These are phyloP conservation scores for Diabrotica virgifera DNA, from an alignment of 1,140 invertebrate genomes.

Conservation along the genomic window DNA sequence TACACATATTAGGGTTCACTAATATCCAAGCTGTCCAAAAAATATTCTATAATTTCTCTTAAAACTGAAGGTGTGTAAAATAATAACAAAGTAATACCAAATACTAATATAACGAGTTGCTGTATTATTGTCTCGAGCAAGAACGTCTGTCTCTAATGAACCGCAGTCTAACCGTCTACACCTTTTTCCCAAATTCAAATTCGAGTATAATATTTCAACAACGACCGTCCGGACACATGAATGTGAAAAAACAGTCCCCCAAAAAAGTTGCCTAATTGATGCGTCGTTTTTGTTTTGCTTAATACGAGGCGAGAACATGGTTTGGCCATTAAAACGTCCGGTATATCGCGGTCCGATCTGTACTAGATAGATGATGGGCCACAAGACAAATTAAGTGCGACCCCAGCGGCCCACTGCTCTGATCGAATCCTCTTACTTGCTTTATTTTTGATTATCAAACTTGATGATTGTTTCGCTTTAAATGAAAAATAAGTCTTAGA, in stretches of 20 bases:
- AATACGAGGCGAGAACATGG: conserved; percentile 46
- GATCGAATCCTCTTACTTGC: conserved; percentile 12
- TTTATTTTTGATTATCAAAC: not conserved
- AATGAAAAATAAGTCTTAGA: not conserved
- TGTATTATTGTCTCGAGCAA: not conserved
- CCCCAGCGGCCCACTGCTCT: conserved; percentile 28
- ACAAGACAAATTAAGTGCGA: conserved; percentile 47
- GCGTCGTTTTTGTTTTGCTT: conserved; percentile 50
- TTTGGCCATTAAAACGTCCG: conserved; percentile 49
- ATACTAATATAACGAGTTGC: too few relatives aligned
- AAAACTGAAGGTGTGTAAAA: too few relatives aligned
- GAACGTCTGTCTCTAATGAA: not conserved
- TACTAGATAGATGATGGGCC: conserved; percentile 47
- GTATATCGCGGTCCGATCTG: conserved; percentile 47
- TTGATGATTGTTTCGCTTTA: not conserved
- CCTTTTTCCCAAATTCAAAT: conserved; percentile 13
- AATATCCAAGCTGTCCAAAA: too few relatives aligned
- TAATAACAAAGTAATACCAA: not conserved
- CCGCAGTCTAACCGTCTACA: conserved; percentile 3
- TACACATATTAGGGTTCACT: too few relatives aligned
- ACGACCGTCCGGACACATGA: conserved; percentile 8
- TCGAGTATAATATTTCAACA: conserved; percentile 20
- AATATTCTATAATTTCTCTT: too few relatives aligned
- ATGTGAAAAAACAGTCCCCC: conserved; percentile 36
- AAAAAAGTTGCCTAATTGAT: conserved; percentile 47